These are phyloP conservation scores for Mystacides longicornis DNA, from an alignment of 2,888 invertebrate genomes.

Conservation along the genomic window DNA sequence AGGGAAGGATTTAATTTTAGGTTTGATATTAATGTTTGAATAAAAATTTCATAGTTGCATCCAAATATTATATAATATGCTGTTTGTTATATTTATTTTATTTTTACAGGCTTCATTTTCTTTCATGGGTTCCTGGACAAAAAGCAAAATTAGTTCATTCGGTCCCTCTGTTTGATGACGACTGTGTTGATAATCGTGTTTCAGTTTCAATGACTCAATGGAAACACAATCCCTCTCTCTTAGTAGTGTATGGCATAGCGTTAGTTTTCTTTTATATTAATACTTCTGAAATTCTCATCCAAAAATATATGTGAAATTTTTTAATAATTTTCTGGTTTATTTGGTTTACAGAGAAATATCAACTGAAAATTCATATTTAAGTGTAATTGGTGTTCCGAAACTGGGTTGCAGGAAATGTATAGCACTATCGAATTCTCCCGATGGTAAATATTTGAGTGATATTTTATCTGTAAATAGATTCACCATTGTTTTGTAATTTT, in stretches of 20 bases:
- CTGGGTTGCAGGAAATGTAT: constrained; percentile 57
- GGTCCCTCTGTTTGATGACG: constrained; percentile 54
- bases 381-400: constrained; percentile 52
- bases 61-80: neutral
- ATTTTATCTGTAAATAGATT: neutral
- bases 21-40: constrained; percentile 38
- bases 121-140: constrained; percentile 44
- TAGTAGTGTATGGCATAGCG: constrained; percentile 55
- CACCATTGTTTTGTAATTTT: neutral
- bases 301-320: neutral
- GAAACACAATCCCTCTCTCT: constrained; percentile 51
- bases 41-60: neutral
- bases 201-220: constrained; percentile 57
- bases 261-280: constrained; percentile 31
- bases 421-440: constrained; percentile 43
- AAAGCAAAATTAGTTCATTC: constrained; percentile 43
- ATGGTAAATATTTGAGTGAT: constrained; percentile 33
- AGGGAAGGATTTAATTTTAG: constrained; percentile 55
- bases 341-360: constrained; percentile 39
- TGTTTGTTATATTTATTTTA: constrained; percentile 22
- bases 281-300: neutral
- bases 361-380: constrained; percentile 46
- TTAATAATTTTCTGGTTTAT: neutral
- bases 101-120: constrained; percentile 39
- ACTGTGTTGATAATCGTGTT: constrained; percentile 53